Evolutionary conservation across 92 coral and sea anemone genomes (phyloP), one percentile per base, ranked within the genome.

Genomic region (Palythoa grandiflora): DNA sequence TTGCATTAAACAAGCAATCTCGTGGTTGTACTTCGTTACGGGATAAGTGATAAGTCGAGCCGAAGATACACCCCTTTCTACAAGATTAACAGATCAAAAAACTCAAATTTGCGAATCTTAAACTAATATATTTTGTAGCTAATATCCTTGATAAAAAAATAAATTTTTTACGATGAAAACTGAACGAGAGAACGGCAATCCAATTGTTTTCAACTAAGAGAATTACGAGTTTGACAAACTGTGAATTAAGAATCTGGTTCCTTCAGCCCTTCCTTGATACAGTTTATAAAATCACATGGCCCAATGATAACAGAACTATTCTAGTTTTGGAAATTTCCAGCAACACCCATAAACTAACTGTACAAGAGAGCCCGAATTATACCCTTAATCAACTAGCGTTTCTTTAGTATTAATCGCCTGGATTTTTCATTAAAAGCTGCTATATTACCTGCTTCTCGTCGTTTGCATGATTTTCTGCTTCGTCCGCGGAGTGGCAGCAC

Each of bases 401-500:
- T 77, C 47, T 77, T 54, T 53, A 36, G 21, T 7, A 9, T 11
- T 81, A 66, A 7, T 66, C n/a, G 21, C n/a, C 44, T 28, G 35
- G 44, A 83, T 79, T 66, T 50, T 35, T 60, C 12, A 19, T 4
- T 51, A n/a, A 17, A 16, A 63, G 9, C 39, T 71, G 77, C 48
- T 35, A 5, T 78, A 81, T 73, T 91, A 94, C 98, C 96, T 91
- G 91, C 74, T 83, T 92, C 79, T 88, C 89, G 75, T 90, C 93
- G 90, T 89, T 91, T 89, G 92, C 93, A 89, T 93, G 90, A 90
- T 85, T 90, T 86, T 92, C 98, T 94, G 95, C 93, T 87, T 97
- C 96, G 39, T 87, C 93, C 71, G 92, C 98, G 54, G 92, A 91
- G 53, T 94, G 90, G 88, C 99, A 97, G 91, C 99, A 97, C 75